These are phyloP conservation scores for Clarias laeviceps DNA, from an alignment of 2,797 vertebrate species.

Conservation along the genomic window DNA sequence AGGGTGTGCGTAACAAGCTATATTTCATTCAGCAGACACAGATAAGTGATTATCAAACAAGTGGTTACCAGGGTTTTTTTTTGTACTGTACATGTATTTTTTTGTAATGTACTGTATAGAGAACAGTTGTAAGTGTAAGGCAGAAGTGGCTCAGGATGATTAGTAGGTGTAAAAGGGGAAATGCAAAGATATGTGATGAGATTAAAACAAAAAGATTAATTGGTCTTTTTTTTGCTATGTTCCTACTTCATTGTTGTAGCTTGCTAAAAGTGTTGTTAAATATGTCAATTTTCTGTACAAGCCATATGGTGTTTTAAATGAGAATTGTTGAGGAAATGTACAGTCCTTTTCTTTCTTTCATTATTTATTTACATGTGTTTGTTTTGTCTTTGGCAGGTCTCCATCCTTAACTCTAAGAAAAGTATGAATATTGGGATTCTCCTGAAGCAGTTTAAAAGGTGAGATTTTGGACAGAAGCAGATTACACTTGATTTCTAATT, in stretches of 20 bases:
- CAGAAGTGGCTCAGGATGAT: slow-evolving; percentile 12
- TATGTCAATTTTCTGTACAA: background rate
- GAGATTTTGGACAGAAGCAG: slow-evolving; percentile 16
- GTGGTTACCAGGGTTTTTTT: background rate
- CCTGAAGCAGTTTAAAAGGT: slow-evolving; percentile 85
- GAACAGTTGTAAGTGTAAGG: slow-evolving; percentile 4
- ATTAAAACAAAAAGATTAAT: background rate
- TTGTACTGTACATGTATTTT: too few relatives aligned
- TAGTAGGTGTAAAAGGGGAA: slow-evolving; percentile 8
- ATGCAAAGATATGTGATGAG: background rate
- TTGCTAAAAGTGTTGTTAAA: background rate
- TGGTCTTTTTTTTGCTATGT: background rate
- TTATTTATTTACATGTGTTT: background rate
- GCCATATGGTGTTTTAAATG: background rate
- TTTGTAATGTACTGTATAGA: background rate
- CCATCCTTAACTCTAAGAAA: slow-evolving; percentile 81
- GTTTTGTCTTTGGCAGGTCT: slow-evolving; percentile 65
- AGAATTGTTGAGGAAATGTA: background rate
- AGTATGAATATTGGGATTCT: slow-evolving; percentile 85
- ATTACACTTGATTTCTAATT: background rate
- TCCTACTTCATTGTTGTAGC: slow-evolving; percentile 6
- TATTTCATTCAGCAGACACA: background rate
- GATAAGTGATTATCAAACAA: too few relatives aligned
- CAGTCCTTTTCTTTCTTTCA: slow-evolving; percentile 22
- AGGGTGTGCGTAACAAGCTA: too few relatives aligned